Evolutionary conservation across 2,113 vertebrate genomes (phyloP).

Genomic region (Falcunculus frontatus): DNA sequence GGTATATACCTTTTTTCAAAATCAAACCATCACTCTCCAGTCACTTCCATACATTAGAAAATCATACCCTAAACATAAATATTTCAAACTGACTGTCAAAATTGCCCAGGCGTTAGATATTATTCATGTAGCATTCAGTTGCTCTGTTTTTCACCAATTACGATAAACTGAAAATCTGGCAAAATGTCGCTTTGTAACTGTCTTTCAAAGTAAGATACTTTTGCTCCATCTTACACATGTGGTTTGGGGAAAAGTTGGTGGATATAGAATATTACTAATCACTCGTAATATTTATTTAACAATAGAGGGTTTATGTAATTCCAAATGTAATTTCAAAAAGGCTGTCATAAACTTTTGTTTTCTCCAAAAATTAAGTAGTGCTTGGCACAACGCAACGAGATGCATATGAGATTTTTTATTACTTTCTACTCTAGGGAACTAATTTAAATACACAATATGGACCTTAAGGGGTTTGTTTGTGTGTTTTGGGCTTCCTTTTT

Average conservation of each 20-base stretch:
- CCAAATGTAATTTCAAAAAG: background rate
- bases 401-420: background rate
- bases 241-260: background rate
- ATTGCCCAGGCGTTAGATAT: background rate
- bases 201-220: background rate
- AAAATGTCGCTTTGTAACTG: background rate
- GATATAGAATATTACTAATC: background rate
- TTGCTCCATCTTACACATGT: background rate
- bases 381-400: background rate
- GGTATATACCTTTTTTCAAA: background rate
- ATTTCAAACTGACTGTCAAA: background rate
- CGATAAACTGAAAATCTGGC: background rate
- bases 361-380: background rate
- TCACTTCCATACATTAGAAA: background rate
- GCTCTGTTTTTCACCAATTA: background rate
- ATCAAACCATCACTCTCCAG: background rate
- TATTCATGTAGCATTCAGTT: background rate
- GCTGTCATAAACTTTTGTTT: background rate
- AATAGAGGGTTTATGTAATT: background rate
- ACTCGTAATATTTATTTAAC: background rate
- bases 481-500: background rate
- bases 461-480: background rate
- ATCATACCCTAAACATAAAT: background rate
- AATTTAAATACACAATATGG: constrained; percentile 7
- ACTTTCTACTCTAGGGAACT: background rate